Conservation (phyloP, 2,797 vertebrate species). For the Cheirogaleus major region DNA sequence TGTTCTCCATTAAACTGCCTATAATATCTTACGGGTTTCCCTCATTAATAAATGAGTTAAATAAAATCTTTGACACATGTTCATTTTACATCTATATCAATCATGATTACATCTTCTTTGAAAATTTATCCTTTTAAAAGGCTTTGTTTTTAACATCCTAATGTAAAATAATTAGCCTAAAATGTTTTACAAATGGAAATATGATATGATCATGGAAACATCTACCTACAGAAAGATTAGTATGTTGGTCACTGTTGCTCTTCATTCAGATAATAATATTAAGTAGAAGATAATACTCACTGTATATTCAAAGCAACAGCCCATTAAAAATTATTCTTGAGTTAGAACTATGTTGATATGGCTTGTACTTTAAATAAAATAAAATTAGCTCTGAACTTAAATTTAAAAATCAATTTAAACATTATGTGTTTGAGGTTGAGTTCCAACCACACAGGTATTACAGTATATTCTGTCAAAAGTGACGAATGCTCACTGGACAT, state of each 20-base stretch:
- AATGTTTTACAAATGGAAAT: not conserved
- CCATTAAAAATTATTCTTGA: not conserved
- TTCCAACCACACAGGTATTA: not conserved
- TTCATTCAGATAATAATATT: not conserved
- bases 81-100: not conserved
- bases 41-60: not conserved
- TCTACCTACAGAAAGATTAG: not conserved
- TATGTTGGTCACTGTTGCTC: not conserved
- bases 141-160: slow-evolving; percentile 6
- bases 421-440: not conserved
- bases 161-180: not conserved
- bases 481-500: not conserved
- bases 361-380: slow-evolving; percentile 1
- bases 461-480: not conserved
- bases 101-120: not conserved
- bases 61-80: not conserved
- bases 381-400: slow-evolving; percentile 33
- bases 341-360: not conserved
- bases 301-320: not conserved
- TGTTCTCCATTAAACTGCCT: not conserved
- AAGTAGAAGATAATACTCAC: not conserved
- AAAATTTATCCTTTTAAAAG: slow-evolving; percentile 29
- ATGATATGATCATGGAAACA: fast-evolving
- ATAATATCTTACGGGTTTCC: not conserved
- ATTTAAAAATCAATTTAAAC: slow-evolving; percentile 28